Evolutionary conservation across 2,888 invertebrate species (phyloP), one percentile per base, ranked within the genome.

Genomic region (Rhagonycha lutea): DNA sequence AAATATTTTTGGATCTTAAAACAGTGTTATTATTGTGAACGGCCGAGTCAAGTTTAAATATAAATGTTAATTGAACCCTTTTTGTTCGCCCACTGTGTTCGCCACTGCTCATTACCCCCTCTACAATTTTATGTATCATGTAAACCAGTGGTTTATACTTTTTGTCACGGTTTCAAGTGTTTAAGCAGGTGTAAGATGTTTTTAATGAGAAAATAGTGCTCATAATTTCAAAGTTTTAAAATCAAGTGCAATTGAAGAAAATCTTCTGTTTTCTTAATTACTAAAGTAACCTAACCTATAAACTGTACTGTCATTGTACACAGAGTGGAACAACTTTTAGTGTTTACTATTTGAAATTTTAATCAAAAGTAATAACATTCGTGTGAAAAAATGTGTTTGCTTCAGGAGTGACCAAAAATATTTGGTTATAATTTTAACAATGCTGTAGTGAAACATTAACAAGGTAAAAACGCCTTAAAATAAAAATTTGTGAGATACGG

Each of bases 301-400:
- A 76, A 76, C 29, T 73, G 73, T 47, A 73, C 32, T 76, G 76
- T 76, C 76, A 76, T 76, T 68, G 67, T 71, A 28, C 62, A 61
- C 47, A 67, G 61, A 68, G 32, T 14, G 24, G 9, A 60, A 26
- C 12, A n/a, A 14, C 18, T 8, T 14, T 26, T 24, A 29, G 69
- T 75, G 75, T 75, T 72, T 75, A 72, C 69, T 24, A 63, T 61
- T 62, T 23, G 14, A 29, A 28, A 68, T 69, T 62, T 69, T 26
- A 14, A 14, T 29, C 29, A 18, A 12, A 14, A 12, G 32, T 32
- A 24, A 14, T 70, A 18, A 14, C 12, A 26, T 26, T 14, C 4
- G 47, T 47, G 47, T 47, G 7, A 47, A n/a, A 61, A 61, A 61
- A 73, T 68, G 62, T 61, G 61, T 67, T 72, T 61, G n/a, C n/a